Base-by-base conservation (phyloP, 2,888 invertebrate species). In the Drosophila recens region DNA sequence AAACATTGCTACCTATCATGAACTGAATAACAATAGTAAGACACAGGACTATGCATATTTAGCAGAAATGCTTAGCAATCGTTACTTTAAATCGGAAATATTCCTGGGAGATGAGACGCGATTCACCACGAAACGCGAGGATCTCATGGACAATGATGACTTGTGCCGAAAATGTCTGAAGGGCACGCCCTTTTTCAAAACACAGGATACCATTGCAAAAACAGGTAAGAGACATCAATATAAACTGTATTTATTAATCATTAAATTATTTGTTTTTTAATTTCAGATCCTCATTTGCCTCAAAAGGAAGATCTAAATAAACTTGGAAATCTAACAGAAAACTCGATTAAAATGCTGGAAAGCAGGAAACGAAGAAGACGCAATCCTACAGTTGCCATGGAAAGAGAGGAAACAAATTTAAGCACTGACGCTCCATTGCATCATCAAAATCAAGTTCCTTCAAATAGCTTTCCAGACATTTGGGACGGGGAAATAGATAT, bases 31-130 rank as follows among this genome's bases (percentile, higher is more conserved):
- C 10, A 93, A 93, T 1, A 94, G 94, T n/a, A 94, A 94, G 15
- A 91, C 93, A 2, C 69, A 81, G 23, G 94, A 94, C 1, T 97
- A 96, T 3, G 97, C 97, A 1, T 98, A 98, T 90, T 93, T 98
- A 52, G 97, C 97, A 0, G 97, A 98, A 93, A 95, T 96, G 93
- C 96, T 97, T 88, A 95, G 96, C 87, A 95, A 95, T 80, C 94
- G 95, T 38, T 93, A 94, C 4, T 93, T 94, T 4, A 94, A 95
- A 42, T 93, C 94, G 0, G 96, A 96, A 87, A 93, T 97, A 36
- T 95, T 96, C 83, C 93, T 97, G 75, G 97, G 97, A 0, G 97
- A 97, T 86, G 95, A 94, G 0, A 93, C 79, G 52, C 85, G 92
- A 30, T 92, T 91, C 64, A 82, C 84, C 15, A 87, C 84, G 30